Evolutionary conservation across 2,797 vertebrate genomes (phyloP).

Genomic region (Philypnodon macrostomus): DNA sequence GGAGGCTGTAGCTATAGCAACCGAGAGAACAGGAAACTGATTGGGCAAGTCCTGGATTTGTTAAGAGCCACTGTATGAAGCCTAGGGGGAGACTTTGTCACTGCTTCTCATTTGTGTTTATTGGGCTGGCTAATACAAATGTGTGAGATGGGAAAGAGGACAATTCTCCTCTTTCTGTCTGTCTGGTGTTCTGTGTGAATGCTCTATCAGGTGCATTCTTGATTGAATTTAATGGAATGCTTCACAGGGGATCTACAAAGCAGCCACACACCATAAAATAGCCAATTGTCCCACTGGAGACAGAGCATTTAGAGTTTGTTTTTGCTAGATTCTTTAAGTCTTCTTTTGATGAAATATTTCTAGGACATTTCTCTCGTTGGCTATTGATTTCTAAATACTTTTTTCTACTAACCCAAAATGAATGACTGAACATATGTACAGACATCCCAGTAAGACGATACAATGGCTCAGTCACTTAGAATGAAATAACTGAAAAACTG

Average conservation of each 20-base stretch:
- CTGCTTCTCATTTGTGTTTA: conserved; percentile 44
- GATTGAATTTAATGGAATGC: conserved; percentile 51
- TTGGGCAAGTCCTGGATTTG: conserved; percentile 67
- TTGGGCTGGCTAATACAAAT: conserved; percentile 23
- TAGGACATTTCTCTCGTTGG: not conserved
- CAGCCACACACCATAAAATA: conserved; percentile 29
- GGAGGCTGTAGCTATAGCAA: conserved; percentile 76
- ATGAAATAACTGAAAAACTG: no score
- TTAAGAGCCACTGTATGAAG: conserved; percentile 57
- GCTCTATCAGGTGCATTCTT: conserved; percentile 22
- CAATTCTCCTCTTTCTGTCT: conserved; percentile 10
- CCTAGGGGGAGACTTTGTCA: conserved; percentile 51
- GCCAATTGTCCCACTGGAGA: conserved; percentile 13
- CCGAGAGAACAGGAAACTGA: conserved; percentile 58
- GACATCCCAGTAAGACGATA: no score
- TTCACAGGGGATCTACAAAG: conserved; percentile 32
- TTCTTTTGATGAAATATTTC: not conserved
- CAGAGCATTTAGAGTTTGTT: conserved; percentile 19
- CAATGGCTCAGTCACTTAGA: no score
- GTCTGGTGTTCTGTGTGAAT: conserved; percentile 26
- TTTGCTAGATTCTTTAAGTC: not conserved
- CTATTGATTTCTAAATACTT: no score
- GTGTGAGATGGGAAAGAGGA: conserved; percentile 35
- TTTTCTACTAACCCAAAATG: no score
- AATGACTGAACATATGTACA: no score